Evolutionary conservation across 2,113 vertebrate genomes (phyloP).

Genomic region (Dendrocopos noguchii): DNA sequence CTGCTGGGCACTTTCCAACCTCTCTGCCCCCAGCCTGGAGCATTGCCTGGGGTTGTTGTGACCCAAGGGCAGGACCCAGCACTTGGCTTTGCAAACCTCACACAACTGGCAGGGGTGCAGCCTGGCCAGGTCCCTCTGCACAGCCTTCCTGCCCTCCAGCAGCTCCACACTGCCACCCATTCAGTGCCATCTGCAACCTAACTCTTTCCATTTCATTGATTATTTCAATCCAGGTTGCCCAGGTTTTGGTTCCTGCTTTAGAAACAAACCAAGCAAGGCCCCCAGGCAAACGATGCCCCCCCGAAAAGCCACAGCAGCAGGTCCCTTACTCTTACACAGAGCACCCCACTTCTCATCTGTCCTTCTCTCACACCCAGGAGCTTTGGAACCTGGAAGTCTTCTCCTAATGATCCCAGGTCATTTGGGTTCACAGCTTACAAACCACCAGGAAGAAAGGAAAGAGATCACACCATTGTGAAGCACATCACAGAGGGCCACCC

Average conservation of each 20-base stretch:
- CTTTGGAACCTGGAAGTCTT: background rate
- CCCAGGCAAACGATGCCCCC: background rate
- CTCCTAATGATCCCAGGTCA: background rate
- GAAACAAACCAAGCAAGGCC: background rate
- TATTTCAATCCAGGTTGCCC: background rate
- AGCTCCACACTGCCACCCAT: too few relatives aligned
- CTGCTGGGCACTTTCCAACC: too few relatives aligned
- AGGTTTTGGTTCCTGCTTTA: background rate
- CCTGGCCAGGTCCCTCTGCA: too few relatives aligned
- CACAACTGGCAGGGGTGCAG: too few relatives aligned
- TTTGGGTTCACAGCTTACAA: background rate
- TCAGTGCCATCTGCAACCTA: background rate
- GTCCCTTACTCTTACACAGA: background rate
- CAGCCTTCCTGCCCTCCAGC: too few relatives aligned
- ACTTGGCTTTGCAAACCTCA: too few relatives aligned
- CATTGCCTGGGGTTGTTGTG: too few relatives aligned
- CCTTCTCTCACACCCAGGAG: background rate
- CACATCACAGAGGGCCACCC: background rate
- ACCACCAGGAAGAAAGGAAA: background rate
- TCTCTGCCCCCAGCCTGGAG: too few relatives aligned
- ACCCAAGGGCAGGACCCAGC: too few relatives aligned
- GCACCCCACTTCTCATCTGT: accelerated
- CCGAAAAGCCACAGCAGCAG: background rate
- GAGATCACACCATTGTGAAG: background rate
- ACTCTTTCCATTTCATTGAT: background rate